These are phyloP conservation scores for Crenichthys baileyi DNA, from an alignment of 2,797 vertebrate genomes.

Conservation along the genomic window DNA sequence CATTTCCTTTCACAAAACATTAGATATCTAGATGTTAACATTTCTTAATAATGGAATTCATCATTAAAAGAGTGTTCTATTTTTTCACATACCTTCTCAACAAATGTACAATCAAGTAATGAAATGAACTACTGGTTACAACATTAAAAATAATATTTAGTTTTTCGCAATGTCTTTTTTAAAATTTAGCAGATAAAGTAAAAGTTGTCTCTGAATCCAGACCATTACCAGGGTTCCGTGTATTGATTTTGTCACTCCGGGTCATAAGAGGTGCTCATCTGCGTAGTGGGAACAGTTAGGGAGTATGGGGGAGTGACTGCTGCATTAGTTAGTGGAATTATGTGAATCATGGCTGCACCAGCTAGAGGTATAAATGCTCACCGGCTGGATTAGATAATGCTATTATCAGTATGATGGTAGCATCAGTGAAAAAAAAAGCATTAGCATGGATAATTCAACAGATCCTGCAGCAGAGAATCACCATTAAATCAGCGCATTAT, in stretches of 20 bases:
- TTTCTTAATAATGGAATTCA: background rate
- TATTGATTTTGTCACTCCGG: constrained; percentile 54
- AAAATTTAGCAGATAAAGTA: constrained; percentile 22
- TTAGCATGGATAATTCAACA: constrained; percentile 82
- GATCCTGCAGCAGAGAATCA: constrained; percentile 76
- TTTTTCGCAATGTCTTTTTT: background rate
- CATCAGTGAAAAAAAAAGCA: constrained; percentile 75
- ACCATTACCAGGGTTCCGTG: constrained; percentile 17
- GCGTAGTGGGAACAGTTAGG: constrained; percentile 52
- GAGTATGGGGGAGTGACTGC: constrained; percentile 62
- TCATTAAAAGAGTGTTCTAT: background rate
- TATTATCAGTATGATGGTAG: constrained; percentile 82
- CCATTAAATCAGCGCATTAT: constrained; percentile 80
- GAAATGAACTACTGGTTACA: background rate
- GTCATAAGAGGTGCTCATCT: constrained; percentile 66
- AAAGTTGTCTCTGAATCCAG: constrained; percentile 8
- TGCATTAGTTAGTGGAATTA: constrained; percentile 85
- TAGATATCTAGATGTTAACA: background rate
- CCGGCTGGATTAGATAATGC: constrained; percentile 81
- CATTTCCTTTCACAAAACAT: background rate
- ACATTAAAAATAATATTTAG: background rate
- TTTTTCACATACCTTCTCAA: background rate
- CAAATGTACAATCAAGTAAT: background rate
- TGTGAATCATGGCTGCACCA: constrained; percentile 74
- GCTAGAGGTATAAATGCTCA: constrained; percentile 76